Evolutionary conservation across 2,797 vertebrate species (phyloP).

Genomic region (Xenentodon cancila): DNA sequence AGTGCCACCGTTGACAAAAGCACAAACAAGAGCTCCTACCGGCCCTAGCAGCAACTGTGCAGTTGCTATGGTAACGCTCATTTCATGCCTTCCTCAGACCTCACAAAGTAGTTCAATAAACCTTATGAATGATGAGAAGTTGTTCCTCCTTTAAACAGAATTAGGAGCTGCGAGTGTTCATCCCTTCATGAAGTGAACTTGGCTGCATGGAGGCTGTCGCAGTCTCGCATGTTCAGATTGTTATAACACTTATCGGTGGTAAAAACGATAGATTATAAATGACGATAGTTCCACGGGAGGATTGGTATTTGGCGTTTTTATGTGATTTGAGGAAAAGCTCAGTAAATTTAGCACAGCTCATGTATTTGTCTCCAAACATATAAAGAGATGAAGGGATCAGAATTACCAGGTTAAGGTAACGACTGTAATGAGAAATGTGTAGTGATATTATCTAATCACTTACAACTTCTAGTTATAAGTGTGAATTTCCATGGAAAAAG

Average conservation of each 20-base stretch:
- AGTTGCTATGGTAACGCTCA: conserved; percentile 79
- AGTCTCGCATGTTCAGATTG: neutral
- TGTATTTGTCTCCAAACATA: too few species aligned
- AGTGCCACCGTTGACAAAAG: conserved; percentile 27
- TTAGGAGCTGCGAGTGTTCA: conserved; percentile 52
- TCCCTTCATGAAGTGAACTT: conserved; percentile 35
- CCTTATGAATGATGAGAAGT: conserved; percentile 65
- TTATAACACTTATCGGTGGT: too few species aligned
- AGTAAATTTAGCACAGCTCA: too few species aligned
- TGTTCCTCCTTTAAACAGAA: conserved; percentile 58
- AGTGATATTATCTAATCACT: too few species aligned
- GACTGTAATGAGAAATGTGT: too few species aligned
- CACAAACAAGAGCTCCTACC: conserved; percentile 42
- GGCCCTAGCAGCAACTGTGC: conserved; percentile 59
- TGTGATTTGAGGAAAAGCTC: too few species aligned
- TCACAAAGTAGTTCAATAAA: conserved; percentile 56
- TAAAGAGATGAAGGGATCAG: too few species aligned
- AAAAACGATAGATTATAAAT: too few species aligned
- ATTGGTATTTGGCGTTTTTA: too few species aligned
- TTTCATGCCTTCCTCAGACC: conserved; percentile 54
- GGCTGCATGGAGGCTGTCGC: conserved; percentile 35
- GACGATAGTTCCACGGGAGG: too few species aligned
- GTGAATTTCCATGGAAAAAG: neutral
- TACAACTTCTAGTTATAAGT: too few species aligned
- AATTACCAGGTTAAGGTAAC: too few species aligned